Base-by-base conservation (phyloP, 2,113 vertebrate species). In the Alethe castanea region DNA sequence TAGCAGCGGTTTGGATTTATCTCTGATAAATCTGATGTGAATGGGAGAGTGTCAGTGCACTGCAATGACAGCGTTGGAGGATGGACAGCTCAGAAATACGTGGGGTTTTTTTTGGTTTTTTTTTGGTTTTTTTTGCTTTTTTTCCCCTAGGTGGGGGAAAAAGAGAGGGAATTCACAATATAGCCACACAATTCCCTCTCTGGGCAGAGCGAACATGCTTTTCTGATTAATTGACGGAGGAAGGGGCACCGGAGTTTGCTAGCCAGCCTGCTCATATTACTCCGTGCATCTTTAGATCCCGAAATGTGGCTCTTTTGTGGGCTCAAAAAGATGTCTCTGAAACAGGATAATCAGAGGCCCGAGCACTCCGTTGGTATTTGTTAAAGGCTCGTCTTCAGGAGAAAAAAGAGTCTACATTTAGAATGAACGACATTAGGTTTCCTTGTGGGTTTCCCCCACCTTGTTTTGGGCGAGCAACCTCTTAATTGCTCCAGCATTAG, bases 191-290 rank as follows among this genome's bases (percentile, higher is more conserved):
- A 13, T n/a, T 53, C 91, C 81, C 31, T 82, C 69, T 62, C 77
- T 6, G 65, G 89, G 73, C 36, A 60, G 65, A 90, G 78, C 9
- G 83, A 97, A 92, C 92, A 93, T 90, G 67, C 91, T 96, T 97
- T 95, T 96, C 91, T 89, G 95, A 96, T 96, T 95, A 96, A 97
- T 94, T 96, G 94, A 88, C 38, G 85, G 92, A 96, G 95, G 91
- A 95, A 94, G 87, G 92, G 91, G 94, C 93, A 87, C 92, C 28
- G 54, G 73, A 44, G 86, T 86, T 97, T 72, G 67, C 66, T 62
- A 53, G 86, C 90, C 73, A 94, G 96, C 77, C 95, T 94, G 87
- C 96, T 96, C 96, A 92, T 67, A 77, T 97, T 97, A 95, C 95
- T 80, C 78, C 9, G 86, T 88, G 88, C 78, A 97, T 94, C 96